phyloP scores from a whole-genome alignment of 2,113 vertebrate genomes.

The Clarias batrachus region DNA sequence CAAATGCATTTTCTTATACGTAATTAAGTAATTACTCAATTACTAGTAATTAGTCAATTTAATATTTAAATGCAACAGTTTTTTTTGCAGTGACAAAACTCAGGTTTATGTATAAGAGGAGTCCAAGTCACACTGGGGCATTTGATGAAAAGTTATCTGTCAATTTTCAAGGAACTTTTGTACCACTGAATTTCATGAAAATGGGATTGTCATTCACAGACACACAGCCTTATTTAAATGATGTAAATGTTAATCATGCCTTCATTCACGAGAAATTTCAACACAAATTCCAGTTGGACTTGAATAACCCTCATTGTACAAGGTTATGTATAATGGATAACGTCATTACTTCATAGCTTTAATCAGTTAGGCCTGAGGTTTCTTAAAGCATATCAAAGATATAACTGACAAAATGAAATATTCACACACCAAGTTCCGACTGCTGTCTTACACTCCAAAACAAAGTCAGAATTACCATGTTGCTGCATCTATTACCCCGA shows the following conservation, averaged over 20 bases:
- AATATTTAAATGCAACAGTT: too few species aligned
- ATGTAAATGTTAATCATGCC: too few species aligned
- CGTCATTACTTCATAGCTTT: neutral
- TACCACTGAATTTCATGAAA: too few species aligned
- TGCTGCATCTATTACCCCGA: neutral
- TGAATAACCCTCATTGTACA: neutral
- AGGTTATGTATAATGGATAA: conserved; percentile 7
- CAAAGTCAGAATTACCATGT: neutral
- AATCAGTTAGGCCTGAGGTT: neutral
- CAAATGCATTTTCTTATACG: neutral
- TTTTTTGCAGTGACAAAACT: neutral
- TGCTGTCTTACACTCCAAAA: neutral
- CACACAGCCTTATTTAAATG: too few species aligned
- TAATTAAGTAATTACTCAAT: too few species aligned
- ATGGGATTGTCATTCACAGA: too few species aligned
- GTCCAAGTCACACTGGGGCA: too few species aligned
- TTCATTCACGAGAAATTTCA: too few species aligned
- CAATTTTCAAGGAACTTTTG: too few species aligned
- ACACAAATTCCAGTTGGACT: too few species aligned
- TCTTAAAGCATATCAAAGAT: conserved; percentile 8
- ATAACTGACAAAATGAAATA: neutral
- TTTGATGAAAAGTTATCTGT: too few species aligned
- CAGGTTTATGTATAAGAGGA: neutral
- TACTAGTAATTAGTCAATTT: too few species aligned
- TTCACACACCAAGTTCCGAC: neutral